These are phyloP conservation scores for Thryonomys swinderianus DNA, from an alignment of 2,113 vertebrate genomes.

Conservation along the genomic window DNA sequence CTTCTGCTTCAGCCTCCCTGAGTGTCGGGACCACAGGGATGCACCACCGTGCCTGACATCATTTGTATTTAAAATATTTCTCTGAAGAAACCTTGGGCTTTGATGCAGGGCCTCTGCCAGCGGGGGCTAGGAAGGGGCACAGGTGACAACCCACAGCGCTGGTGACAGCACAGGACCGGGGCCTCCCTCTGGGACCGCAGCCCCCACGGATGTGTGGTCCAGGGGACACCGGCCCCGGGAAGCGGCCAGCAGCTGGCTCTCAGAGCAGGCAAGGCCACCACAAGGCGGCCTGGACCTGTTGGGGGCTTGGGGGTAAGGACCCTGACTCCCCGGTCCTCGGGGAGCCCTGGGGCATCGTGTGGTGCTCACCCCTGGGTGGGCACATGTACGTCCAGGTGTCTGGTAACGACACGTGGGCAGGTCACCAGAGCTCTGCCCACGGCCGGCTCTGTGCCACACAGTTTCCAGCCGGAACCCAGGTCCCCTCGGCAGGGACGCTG, in stretches of 20 bases:
- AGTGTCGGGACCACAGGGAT: background rate
- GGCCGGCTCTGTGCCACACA: background rate
- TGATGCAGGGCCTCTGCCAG: background rate
- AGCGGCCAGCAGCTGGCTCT: background rate
- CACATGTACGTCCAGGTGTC: background rate
- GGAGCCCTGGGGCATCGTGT: background rate
- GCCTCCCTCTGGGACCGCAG: background rate
- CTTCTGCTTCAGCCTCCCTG: background rate
- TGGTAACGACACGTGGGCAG: background rate
- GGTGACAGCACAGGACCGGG: accelerated
- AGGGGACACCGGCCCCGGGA: accelerated
- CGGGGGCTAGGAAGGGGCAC: background rate
- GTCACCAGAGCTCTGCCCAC: too few relatives aligned
- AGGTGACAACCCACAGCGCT: background rate
- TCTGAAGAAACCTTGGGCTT: background rate
- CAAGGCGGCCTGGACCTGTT: background rate
- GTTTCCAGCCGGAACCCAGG: background rate
- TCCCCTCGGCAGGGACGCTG: background rate
- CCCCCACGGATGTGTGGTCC: accelerated
- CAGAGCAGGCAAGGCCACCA: too few relatives aligned
- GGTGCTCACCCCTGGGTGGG: background rate
- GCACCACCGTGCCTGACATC: background rate
- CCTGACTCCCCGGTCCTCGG: background rate
- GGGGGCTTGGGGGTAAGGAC: background rate
- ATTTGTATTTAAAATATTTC: background rate